Evolutionary conservation across 2,888 invertebrate genomes (phyloP).

Genomic region (Spilosoma lubricipeda): DNA sequence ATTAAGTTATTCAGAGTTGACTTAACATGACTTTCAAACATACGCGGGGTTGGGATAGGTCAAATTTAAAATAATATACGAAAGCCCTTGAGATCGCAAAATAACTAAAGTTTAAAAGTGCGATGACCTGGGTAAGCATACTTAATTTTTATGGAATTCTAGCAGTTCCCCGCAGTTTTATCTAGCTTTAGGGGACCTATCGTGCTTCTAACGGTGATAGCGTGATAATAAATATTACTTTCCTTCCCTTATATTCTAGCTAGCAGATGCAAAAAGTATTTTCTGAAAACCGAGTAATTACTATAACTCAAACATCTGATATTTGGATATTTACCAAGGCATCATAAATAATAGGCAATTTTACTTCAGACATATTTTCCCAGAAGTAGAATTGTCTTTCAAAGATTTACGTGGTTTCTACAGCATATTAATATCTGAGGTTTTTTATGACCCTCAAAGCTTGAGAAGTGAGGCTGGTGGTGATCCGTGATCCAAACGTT

Average conservation of each 20-base stretch:
- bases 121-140: not conserved
- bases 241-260: too few relatives aligned
- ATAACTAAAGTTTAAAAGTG: not conserved
- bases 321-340: not conserved
- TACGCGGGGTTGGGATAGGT: not conserved
- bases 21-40: not conserved
- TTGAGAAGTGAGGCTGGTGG: not conserved
- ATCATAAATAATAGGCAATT: not conserved
- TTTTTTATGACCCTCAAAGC: not conserved
- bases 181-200: not conserved
- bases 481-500: not conserved
- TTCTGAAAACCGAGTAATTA: not conserved
- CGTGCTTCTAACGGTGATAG: not conserved
- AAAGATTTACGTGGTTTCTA: too few relatives aligned
- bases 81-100: not conserved
- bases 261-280: too few relatives aligned
- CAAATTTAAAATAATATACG: conserved; percentile 1
- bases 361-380: too few relatives aligned
- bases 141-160: not conserved
- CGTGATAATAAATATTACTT: not conserved
- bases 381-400: too few relatives aligned
- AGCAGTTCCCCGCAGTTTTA: not conserved
- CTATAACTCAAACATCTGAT: too few relatives aligned
- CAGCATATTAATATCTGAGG: not conserved
- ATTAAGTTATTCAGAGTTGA: not conserved